Conservation (phyloP, 2,797 vertebrate genomes). For the Cryptoprocta ferox region DNA sequence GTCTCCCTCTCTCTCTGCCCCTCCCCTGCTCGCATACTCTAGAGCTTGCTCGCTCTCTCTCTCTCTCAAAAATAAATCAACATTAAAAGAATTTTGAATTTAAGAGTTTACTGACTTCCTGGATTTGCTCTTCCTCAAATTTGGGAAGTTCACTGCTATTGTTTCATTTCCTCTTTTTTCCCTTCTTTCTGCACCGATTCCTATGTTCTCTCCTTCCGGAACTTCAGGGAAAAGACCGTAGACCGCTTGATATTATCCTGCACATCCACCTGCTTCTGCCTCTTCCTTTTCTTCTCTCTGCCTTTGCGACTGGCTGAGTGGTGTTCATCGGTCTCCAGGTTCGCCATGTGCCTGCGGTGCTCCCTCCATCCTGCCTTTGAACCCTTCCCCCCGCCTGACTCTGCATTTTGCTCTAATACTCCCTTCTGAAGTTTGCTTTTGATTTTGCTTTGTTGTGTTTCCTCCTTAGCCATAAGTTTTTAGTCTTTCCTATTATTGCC, state of each 20-base stretch:
- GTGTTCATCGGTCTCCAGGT: too few species aligned
- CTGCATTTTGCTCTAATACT: too few species aligned
- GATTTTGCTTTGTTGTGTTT: not conserved
- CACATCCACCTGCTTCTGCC: too few species aligned
- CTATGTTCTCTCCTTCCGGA: not conserved
- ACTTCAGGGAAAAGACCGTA: not conserved
- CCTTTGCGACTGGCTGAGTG: not conserved
- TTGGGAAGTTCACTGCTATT: not conserved
- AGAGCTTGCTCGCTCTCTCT: too few species aligned
- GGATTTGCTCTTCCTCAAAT: too few species aligned
- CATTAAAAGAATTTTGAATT: too few species aligned
- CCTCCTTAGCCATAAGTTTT: too few species aligned
- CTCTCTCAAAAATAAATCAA: too few species aligned
- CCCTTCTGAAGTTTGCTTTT: not conserved
- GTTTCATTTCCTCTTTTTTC: not conserved
- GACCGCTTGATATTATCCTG: not conserved
- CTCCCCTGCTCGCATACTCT: not conserved
- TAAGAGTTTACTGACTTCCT: not conserved
- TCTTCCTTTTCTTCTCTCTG: not conserved
- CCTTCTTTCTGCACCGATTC: too few species aligned
- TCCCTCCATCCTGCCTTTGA: rapidly evolving
- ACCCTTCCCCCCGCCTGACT: not conserved
- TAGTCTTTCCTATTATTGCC: not conserved
- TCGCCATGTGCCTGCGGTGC: rapidly evolving
- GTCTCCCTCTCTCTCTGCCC: not conserved